Evolutionary conservation across 2,888 invertebrate genomes (phyloP).

Genomic region (Odontocerum albicorne): DNA sequence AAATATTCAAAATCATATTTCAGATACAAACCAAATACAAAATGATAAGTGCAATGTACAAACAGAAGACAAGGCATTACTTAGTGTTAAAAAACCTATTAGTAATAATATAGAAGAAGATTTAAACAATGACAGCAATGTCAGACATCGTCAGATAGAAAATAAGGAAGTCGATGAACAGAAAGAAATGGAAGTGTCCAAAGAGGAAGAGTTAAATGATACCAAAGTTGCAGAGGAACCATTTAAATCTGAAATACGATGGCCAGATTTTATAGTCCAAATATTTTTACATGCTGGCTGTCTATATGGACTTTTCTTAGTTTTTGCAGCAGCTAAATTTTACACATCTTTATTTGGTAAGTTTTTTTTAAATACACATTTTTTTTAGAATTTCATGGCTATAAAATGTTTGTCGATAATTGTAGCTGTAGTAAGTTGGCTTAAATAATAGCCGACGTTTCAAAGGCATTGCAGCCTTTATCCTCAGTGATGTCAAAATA

Average conservation of each 20-base stretch:
- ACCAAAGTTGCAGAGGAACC: slow-evolving; percentile 3
- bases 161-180: background rate
- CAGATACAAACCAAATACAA: background rate
- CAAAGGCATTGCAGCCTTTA: no score
- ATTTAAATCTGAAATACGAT: slow-evolving; percentile 49
- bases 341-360: slow-evolving; percentile 74
- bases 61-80: slow-evolving; percentile 3
- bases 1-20: background rate
- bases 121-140: background rate
- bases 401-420: no score
- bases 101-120: background rate
- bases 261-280: slow-evolving; percentile 74
- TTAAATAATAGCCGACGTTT: no score
- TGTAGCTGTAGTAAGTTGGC: no score
- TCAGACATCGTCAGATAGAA: slow-evolving; percentile 9
- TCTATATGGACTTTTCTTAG: slow-evolving; percentile 69
- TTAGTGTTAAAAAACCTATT: slow-evolving; percentile 1
- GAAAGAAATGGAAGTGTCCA: background rate
- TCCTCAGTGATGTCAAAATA: no score
- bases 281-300: slow-evolving; percentile 69
- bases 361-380: slow-evolving; percentile 40
- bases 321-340: slow-evolving; percentile 61
- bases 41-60: slow-evolving; percentile 5
- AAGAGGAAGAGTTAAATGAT: background rate
- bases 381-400: slow-evolving; percentile 10